Evolutionary conservation across 2,113 vertebrate genomes (phyloP).

Genomic region (Melanostigma gelatinosum): DNA sequence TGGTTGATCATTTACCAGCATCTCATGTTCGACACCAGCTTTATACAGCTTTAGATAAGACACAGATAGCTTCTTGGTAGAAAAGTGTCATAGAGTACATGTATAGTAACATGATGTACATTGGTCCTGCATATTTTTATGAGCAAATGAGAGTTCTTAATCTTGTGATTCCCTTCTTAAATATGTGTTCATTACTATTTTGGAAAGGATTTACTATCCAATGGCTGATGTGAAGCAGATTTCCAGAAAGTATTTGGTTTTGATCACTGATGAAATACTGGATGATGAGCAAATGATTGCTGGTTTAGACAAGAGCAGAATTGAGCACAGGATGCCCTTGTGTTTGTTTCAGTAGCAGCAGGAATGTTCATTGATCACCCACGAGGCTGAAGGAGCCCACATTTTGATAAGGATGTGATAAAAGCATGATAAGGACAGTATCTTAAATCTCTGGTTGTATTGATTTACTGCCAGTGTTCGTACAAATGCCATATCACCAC

Average conservation of each 20-base stretch:
- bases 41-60: conserved; percentile 70
- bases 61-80: conserved; percentile 32
- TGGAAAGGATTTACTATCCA: not conserved
- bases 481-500: conserved; percentile 41
- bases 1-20: conserved; percentile 71
- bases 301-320: conserved; percentile 58
- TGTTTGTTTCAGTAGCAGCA: conserved; percentile 75
- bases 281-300: conserved; percentile 61
- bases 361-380: conserved; percentile 71
- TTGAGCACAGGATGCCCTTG: conserved; percentile 66
- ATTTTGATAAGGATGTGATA: conserved; percentile 78
- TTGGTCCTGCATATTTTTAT: not conserved
- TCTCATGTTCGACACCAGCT: conserved; percentile 59
- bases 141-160: not conserved
- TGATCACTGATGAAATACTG: conserved; percentile 55
- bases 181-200: not conserved
- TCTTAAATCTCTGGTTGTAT: conserved; percentile 76
- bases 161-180: not conserved
- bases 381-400: conserved; percentile 61
- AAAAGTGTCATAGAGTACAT: conserved; percentile 47
- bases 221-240: conserved; percentile 5
- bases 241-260: conserved; percentile 39
- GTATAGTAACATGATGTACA: not conserved
- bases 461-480: conserved; percentile 70
- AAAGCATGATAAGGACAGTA: conserved; percentile 75